Base-by-base conservation (phyloP, 2,113 vertebrate genomes). In the Thamnophis sirtalis region DNA sequence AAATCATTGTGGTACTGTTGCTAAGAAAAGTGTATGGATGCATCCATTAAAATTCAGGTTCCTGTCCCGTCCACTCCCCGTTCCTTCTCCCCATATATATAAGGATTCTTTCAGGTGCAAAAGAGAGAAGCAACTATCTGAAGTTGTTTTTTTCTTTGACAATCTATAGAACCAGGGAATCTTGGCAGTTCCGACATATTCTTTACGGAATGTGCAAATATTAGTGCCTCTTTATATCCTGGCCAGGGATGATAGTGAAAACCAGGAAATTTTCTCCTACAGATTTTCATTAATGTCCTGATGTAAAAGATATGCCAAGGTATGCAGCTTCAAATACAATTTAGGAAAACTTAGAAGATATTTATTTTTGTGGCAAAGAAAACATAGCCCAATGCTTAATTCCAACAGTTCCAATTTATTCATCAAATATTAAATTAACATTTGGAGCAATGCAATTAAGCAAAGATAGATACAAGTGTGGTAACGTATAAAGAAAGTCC, bases 361-460 rank as follows among this genome's bases (percentile, higher is more conserved):
- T 15, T 49, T 54, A 15, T 24, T 91, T 38, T 58, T 49, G 9
- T 28, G n/a, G 48, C 38, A 50, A 15, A 63, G 22, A 60, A 68
- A 90, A n/a, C 49, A 73, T 9, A 6, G 9, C 10, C 24, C 19
- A 26, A 89, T n/a, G 8, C 60, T n/a, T 11, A 73, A 33, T 56
- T 90, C 11, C 4, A 73, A 50, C 17, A 33, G 48, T 5, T 60
- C 58, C 19, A 90, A 53, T 53, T 50, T n/a, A 63, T 80, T 4
- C 48, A 19, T 28, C 54, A 17, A 63, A 55, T 33, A 80, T 33
- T 80, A 38, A 80, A 80, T 38, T 80, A 80, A 84, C 49, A 86
- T 88, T 95, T 93, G 94, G 95, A 96, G 92, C 91, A 49, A 80
- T 94, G 88, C 90, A 94, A 91, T 89, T 85, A 92, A 28, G 38